A percentile compares a stretch with the other conserved stretches of the same genome.
These are phyloP conservation scores for Bufotes viridis DNA, from an alignment of 2,797 vertebrate genomes.

Conservation along the genomic window DNA sequence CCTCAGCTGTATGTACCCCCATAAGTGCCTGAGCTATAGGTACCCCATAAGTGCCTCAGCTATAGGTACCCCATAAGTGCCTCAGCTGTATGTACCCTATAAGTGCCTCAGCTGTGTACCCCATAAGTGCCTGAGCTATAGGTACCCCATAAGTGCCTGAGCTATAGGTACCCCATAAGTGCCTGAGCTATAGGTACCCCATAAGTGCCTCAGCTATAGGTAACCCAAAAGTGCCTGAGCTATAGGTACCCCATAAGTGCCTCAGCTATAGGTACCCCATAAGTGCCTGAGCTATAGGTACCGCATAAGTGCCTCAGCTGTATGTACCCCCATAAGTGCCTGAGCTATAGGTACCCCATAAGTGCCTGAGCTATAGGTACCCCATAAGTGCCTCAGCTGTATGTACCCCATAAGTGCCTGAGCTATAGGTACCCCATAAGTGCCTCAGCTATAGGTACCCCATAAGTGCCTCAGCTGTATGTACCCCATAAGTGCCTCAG, in stretches of 20 bases:
- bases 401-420: too few relatives aligned
- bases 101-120: not conserved
- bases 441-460: not conserved
- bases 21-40: not conserved
- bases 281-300: not conserved
- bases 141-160: not conserved
- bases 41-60: not conserved
- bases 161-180: not conserved
- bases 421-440: too few relatives aligned
- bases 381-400: not conserved
- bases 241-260: not conserved
- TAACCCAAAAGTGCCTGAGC: not conserved
- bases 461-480: not conserved
- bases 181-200: not conserved
- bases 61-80: not conserved
- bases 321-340: not conserved
- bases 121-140: not conserved
- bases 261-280: not conserved
- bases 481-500: not conserved
- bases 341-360: not conserved
- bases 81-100: not conserved
- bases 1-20: not conserved
- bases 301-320: not conserved
- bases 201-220: not conserved
- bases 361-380: too few relatives aligned